Evolutionary conservation across 2,113 vertebrate species (phyloP), one percentile per base, ranked within the genome.

Genomic region (Bothrops jararaca): DNA sequence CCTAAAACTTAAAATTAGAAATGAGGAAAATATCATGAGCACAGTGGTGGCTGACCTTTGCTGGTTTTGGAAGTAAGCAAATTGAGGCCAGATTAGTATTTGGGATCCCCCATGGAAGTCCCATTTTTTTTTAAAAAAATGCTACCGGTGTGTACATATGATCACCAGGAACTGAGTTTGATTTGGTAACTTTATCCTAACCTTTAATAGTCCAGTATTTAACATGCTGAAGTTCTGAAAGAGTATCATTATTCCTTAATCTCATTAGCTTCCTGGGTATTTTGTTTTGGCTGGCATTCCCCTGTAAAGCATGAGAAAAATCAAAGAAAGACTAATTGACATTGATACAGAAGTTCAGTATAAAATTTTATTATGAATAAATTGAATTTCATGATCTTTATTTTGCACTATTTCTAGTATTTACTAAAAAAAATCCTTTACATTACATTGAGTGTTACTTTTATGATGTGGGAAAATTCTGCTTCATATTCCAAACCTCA

Each of bases 281-380:
- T 80, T 42, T 80, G 34, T 42, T 80, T 80, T 80, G 74, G 34
- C 74, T 42, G 34, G 34, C 34, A 80, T 80, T 42, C 74, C 34
- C 74, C 18, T 80, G 34, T 80, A 42, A 42, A 80, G 74, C 34
- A 22, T 80, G 74, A 34, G 18, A 8, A 42, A 42, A 80, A 80
- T 42, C 7, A 80, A 80, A 80, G 74, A 80, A 80, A 42, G 74
- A 3, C 74, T 80, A 80, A 80, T 80, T 80, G 34, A 91, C 74
- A 92, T 69, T 24, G 20, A 57, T 42, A 22, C 6, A 86, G 94
- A 93, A 89, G 89, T 89, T 91, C 92, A 95, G 94, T 96, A 96
- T 91, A 97, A 96, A 96, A 96, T 39, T 95, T 95, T 95, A 97
- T 95, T 95, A 95, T 95, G 94, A 97, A 96, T 92, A 92, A 94